Percentiles rank a stretch among this genome's conserved stretches.
phyloP scores from a whole-genome alignment of 2,888 invertebrate species.

The Drosophila basisetae region DNA sequence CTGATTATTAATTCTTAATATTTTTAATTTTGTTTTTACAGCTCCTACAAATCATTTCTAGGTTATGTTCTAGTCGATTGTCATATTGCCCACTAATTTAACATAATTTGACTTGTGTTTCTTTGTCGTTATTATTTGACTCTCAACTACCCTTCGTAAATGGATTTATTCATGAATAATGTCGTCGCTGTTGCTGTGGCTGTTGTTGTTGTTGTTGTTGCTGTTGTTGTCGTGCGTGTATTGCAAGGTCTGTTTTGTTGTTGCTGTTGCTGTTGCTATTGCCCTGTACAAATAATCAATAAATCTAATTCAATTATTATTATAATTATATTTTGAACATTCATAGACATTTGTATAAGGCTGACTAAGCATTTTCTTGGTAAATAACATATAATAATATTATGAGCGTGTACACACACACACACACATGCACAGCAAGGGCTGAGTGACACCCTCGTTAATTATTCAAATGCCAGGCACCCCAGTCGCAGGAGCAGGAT shows the following conservation, averaged over 20 bases:
- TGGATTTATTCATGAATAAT: slow-evolving; percentile 61
- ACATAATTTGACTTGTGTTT: slow-evolving; percentile 37
- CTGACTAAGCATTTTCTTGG: slow-evolving; percentile 81
- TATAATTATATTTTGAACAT: slow-evolving; percentile 82
- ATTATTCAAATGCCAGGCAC: slow-evolving; percentile 77
- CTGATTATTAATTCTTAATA: neutral
- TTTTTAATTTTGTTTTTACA: neutral
- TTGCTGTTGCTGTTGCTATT: slow-evolving; percentile 26
- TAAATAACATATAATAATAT: slow-evolving; percentile 82
- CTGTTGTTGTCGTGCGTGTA: slow-evolving; percentile 45
- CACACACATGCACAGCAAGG: slow-evolving; percentile 25
- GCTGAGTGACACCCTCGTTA: slow-evolving; percentile 79
- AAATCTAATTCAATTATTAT: slow-evolving; percentile 82
- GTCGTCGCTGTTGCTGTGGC: slow-evolving; percentile 12
- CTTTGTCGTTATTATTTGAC: slow-evolving; percentile 64
- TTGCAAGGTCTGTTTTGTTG: slow-evolving; percentile 27
- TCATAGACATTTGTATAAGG: slow-evolving; percentile 82
- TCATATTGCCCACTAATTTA: neutral
- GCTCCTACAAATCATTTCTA: neutral
- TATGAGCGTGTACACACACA: slow-evolving; percentile 61
- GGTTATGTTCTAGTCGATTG: slow-evolving; percentile 30
- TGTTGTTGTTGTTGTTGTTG: slow-evolving; percentile 34
- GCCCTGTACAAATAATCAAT: slow-evolving; percentile 78
- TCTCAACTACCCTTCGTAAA: slow-evolving; percentile 62
- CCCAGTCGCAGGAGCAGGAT: slow-evolving; percentile 64